Evolutionary conservation across 2,113 vertebrate genomes (phyloP), one percentile per base, ranked within the genome.

Genomic region (Hiodon alosoides): DNA sequence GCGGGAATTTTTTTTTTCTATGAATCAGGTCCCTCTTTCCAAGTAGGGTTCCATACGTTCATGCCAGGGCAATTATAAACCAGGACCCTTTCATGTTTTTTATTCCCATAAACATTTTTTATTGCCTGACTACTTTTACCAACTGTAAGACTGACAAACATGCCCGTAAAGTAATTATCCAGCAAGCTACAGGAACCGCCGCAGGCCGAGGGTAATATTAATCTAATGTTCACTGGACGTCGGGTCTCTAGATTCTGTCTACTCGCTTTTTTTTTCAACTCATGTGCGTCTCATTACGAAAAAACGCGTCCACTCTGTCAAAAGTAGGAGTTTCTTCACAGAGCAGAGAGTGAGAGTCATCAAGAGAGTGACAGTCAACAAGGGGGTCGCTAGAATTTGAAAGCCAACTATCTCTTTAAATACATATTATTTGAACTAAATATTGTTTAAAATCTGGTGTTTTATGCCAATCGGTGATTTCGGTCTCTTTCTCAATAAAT

Each of bases 281-380:
- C 73, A 74, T 53, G 62, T 67, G 73, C 67, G 64, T 67, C 64
- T 67, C 73, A 59, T 67, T 74, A 16, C 48, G 73, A 57, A 47
- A 31, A 17, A 71, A 46, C 69, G 53, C 64, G 3, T 46, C 67
- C 7, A 58, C 53, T 10, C 50, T 73, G 16, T 74, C 64, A 72
- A 48, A 55, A 31, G 70, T 7, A 54, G 65, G 73, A 68, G 67
- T 75, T 75, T 65, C 73, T 75, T 59, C 48, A 66, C 64, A 68
- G 46, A 50, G 31, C 65, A 68, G 73, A 68, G 31, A 69, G 52
- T 57, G 64, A 68, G 48, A n/a, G 64, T 31, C 73, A 51, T 54
- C 16, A 7, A 65, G 51, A 60, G 60, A 46, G 46, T 7, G 51
- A 51, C 48, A 57, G 72, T 9, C 54, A 46, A 64, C 4, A 31